A percentile compares a stretch with the other conserved stretches of the same genome.
Evolutionary conservation across 2,797 vertebrate species (phyloP).

Genomic region (Melanogrammus aeglefinus): DNA sequence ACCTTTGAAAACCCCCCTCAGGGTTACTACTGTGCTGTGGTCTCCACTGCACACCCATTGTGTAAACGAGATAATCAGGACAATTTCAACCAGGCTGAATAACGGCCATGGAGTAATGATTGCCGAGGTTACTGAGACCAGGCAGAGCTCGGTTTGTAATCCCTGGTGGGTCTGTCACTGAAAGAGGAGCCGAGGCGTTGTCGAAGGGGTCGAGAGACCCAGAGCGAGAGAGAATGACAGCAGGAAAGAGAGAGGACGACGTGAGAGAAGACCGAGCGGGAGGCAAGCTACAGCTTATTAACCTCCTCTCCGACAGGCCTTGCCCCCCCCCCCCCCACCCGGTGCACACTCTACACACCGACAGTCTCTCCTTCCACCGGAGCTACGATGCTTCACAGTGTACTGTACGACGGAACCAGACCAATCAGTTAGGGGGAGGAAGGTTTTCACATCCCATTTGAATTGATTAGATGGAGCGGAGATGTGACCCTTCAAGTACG

Average conservation of each 20-base stretch:
- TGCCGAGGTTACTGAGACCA: slow-evolving; percentile 16
- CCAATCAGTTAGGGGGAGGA: background rate
- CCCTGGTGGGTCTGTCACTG: slow-evolving; percentile 1
- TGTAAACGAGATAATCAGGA: slow-evolving; percentile 26
- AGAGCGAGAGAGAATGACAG: background rate
- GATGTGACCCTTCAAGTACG: too few species aligned
- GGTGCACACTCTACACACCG: slow-evolving; percentile 28
- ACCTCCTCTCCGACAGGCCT: slow-evolving; percentile 26
- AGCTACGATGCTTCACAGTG: slow-evolving; percentile 19
- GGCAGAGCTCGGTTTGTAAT: slow-evolving; percentile 22
- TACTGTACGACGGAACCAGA: background rate
- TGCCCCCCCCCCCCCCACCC: slow-evolving; percentile 5
- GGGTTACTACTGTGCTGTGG: background rate
- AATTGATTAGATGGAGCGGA: background rate
- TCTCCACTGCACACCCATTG: background rate
- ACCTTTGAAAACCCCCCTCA: background rate
- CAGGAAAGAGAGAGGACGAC: background rate
- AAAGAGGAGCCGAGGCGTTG: slow-evolving; percentile 12
- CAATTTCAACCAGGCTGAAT: slow-evolving; percentile 19
- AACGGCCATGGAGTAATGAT: slow-evolving; percentile 25
- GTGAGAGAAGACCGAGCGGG: background rate
- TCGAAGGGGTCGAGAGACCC: background rate
- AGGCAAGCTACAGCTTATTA: slow-evolving; percentile 35
- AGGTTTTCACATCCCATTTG: background rate
- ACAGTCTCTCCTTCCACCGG: slow-evolving; percentile 23